Evolutionary conservation across 2,888 invertebrate genomes (phyloP).

Genomic region (Polydrusus tereticollis): DNA sequence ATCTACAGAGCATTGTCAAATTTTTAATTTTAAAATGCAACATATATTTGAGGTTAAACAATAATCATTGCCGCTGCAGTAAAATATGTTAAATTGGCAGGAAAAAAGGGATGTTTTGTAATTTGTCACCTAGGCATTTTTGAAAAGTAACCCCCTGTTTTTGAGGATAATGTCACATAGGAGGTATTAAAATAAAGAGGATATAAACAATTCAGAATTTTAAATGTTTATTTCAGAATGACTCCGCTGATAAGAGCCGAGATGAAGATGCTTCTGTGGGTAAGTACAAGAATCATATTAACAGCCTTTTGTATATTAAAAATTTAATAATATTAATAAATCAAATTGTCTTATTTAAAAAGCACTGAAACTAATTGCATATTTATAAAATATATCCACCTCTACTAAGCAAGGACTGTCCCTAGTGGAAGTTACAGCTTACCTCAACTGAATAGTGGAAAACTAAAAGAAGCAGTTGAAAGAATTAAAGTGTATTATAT

Average conservation of each 20-base stretch:
- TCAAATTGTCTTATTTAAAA: not conserved
- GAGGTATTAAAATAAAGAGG: too few species aligned
- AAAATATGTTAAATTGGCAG: too few species aligned
- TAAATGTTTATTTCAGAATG: slow-evolving; percentile 48
- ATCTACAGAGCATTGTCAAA: too few species aligned
- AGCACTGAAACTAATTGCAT: slow-evolving; percentile 53
- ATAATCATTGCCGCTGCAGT: too few species aligned
- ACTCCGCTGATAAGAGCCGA: slow-evolving; percentile 47
- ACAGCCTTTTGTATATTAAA: slow-evolving; percentile 3
- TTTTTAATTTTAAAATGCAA: too few species aligned
- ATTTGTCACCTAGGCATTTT: too few species aligned
- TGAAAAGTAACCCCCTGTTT: too few species aligned
- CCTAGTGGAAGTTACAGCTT: not conserved
- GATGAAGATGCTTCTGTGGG: slow-evolving; percentile 41
- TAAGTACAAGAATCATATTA: slow-evolving; percentile 43
- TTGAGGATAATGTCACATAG: too few species aligned
- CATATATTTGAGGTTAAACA: too few species aligned
- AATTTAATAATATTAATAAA: not conserved
- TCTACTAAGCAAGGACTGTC: not conserved
- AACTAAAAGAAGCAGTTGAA: not conserved
- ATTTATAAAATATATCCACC: slow-evolving; percentile 36
- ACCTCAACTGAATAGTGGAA: too few species aligned
- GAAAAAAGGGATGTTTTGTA: too few species aligned
- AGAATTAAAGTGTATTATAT: too few species aligned
- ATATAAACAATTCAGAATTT: not conserved